phyloP scores from a whole-genome alignment of 2,113 vertebrate genomes.

The Nibea albiflora region DNA sequence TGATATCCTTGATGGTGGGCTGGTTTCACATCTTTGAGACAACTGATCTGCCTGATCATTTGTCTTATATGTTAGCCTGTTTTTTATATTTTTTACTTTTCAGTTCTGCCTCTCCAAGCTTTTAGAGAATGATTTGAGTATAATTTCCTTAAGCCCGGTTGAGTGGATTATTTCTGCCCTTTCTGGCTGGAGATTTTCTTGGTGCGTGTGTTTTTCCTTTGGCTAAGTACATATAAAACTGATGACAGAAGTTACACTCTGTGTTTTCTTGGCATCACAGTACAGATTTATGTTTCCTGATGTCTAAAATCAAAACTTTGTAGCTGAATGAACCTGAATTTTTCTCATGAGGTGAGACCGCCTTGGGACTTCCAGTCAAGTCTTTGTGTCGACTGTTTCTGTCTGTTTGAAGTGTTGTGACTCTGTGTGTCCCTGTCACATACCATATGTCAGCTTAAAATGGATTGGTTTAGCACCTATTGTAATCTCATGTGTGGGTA shows the following conservation, averaged over 20 bases:
- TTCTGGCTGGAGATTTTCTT: not conserved
- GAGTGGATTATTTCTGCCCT: not conserved
- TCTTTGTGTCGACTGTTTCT: not conserved
- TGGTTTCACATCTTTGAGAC: not conserved
- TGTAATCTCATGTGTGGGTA: slow-evolving; percentile 20
- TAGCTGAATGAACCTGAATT: not conserved
- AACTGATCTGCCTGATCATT: not conserved
- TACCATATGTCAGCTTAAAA: not conserved
- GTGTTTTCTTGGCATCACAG: not conserved
- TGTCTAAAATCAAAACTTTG: not conserved
- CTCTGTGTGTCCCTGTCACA: not conserved
- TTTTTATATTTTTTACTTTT: not conserved
- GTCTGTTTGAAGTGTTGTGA: not conserved
- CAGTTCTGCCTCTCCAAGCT: not conserved
- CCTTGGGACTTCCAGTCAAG: no score
- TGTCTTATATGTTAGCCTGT: not conserved
- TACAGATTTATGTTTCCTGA: not conserved
- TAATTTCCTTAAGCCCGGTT: not conserved
- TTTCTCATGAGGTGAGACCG: not conserved
- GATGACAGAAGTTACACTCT: not conserved
- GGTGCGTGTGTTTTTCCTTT: not conserved
- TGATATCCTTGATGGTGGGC: not conserved
- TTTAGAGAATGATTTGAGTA: not conserved
- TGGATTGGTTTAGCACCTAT: not conserved
- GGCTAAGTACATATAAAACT: not conserved